Evolutionary conservation across 2,113 vertebrate genomes (phyloP).

Genomic region (Amphilophus citrinellus): DNA sequence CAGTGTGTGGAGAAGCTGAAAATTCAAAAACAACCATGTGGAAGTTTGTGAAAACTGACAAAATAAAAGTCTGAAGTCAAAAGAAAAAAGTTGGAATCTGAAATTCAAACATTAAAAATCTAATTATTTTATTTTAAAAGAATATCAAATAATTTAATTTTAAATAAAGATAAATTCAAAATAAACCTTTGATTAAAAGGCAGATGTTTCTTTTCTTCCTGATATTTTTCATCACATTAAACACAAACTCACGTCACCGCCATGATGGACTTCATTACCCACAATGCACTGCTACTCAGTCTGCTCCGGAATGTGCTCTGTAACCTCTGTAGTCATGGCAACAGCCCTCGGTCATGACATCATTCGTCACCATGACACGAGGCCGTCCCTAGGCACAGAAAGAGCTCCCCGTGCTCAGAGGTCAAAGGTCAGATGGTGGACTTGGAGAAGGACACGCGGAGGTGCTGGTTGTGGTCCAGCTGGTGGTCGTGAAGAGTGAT

Average conservation of each 20-base stretch:
- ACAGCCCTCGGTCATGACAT: neutral
- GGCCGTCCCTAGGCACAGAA: slow-evolving; percentile 29
- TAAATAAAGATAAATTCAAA: slow-evolving; percentile 1
- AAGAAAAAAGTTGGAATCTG: neutral
- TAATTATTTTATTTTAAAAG: neutral
- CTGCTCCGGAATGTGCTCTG: slow-evolving; percentile 63
- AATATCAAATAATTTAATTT: slow-evolving; percentile 9
- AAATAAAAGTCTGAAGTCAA: neutral
- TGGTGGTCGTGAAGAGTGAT: slow-evolving; percentile 62
- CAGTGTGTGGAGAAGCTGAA: neutral
- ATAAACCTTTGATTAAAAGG: slow-evolving; percentile 8
- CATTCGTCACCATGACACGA: neutral
- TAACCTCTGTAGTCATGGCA: slow-evolving; percentile 32
- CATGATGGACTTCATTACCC: slow-evolving; percentile 27
- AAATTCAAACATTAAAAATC: neutral
- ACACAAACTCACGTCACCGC: slow-evolving; percentile 9
- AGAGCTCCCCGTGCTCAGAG: neutral
- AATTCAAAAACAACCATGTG: neutral
- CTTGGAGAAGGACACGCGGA: slow-evolving; percentile 69
- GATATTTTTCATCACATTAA: slow-evolving; percentile 30
- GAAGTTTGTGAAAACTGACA: neutral
- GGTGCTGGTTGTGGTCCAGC: slow-evolving; percentile 71
- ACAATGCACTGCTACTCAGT: slow-evolving; percentile 42
- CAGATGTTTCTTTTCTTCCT: slow-evolving; percentile 17
- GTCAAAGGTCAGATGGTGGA: slow-evolving; percentile 53